A percentile compares a stretch with the other conserved stretches of the same genome.
phyloP scores from a whole-genome alignment of 2,888 invertebrate species.

The Lampropteryx suffumata region DNA sequence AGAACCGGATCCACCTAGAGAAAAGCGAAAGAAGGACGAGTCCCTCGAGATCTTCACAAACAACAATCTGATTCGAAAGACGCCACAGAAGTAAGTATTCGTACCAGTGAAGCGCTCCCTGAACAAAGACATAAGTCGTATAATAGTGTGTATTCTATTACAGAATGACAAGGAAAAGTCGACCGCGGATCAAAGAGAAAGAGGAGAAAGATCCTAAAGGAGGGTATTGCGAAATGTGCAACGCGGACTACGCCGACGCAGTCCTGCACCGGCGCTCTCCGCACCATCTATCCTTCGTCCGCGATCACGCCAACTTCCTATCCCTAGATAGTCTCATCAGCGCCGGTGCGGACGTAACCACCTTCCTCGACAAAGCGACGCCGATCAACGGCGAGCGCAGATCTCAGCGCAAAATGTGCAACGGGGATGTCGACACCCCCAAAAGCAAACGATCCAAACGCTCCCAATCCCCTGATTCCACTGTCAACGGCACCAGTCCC shows the following conservation, averaged over 20 bases:
- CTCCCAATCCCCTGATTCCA: conserved; percentile 61
- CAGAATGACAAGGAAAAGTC: conserved; percentile 83
- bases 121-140: conserved; percentile 26
- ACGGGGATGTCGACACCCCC: conserved; percentile 57
- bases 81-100: conserved; percentile 55
- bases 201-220: conserved; percentile 72
- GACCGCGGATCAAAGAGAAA: conserved; percentile 71
- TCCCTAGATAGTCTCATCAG: conserved; percentile 88
- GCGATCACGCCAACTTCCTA: conserved; percentile 88
- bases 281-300: conserved; percentile 88
- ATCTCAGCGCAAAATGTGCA: conserved; percentile 66
- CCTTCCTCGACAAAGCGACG: conserved; percentile 85
- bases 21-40: conserved; percentile 60
- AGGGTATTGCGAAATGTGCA: conserved; percentile 92
- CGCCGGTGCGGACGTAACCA: conserved; percentile 85
- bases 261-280: conserved; percentile 88
- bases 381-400: conserved; percentile 66
- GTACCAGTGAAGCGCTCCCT: neutral
- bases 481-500: conserved; percentile 57
- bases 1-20: conserved; percentile 69
- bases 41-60: conserved; percentile 49
- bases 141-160: conserved; percentile 37
- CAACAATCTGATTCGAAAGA: conserved; percentile 43
- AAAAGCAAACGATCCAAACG: conserved; percentile 54
- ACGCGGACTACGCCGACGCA: conserved; percentile 87